Conservation (phyloP, 2,113 vertebrate genomes). For the Ceyx melanurus region DNA sequence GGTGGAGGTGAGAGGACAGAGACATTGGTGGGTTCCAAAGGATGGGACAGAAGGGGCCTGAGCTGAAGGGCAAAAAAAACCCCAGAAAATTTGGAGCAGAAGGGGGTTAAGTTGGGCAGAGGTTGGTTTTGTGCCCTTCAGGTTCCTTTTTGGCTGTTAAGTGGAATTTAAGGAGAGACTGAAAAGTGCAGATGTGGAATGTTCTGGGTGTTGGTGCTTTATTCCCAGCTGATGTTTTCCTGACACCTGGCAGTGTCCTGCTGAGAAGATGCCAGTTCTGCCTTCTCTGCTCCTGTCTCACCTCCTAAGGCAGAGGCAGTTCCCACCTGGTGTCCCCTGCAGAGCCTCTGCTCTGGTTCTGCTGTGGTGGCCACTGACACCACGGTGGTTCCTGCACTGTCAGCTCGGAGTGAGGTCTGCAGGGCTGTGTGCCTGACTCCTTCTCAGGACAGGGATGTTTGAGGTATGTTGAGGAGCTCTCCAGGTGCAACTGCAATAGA, state of each 20-base stretch:
- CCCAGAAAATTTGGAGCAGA: neutral
- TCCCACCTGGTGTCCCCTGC: neutral
- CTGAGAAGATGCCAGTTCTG: neutral
- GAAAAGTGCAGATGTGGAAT: neutral
- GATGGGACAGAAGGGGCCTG: neutral
- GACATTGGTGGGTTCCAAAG: neutral
- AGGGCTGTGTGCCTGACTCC: fast-evolving
- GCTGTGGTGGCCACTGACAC: fast-evolving
- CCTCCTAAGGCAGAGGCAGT: no score
- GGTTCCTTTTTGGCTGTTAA: neutral
- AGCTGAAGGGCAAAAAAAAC: neutral
- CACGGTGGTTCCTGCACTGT: neutral
- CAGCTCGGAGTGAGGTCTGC: neutral
- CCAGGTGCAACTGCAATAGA: neutral
- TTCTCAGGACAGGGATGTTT: neutral
- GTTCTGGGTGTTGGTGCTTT: neutral
- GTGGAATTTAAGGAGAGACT: neutral
- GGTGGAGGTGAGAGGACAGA: neutral
- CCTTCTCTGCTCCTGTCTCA: neutral
- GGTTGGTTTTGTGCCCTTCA: neutral
- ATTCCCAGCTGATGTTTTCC: neutral
- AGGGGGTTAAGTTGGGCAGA: neutral
- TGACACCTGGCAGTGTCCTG: neutral
- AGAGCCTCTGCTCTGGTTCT: neutral
- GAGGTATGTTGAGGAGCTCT: neutral